Conservation (phyloP, 2,797 vertebrate species). For the Myripristis jacobus region DNA sequence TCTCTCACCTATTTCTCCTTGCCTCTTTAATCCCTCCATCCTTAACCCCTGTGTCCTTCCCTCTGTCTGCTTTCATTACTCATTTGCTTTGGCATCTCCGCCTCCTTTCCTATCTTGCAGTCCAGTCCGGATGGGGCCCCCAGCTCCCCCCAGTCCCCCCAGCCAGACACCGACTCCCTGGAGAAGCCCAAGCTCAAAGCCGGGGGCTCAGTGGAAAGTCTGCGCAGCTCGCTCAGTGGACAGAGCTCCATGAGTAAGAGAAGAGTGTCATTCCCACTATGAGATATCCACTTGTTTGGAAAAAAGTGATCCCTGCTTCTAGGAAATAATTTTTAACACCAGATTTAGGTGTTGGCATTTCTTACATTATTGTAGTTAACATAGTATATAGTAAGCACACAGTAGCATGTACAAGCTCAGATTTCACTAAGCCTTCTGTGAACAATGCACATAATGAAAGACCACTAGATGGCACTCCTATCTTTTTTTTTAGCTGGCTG, state of each 20-base stretch:
- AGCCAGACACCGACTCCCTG: constrained; percentile 87
- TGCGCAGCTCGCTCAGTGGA: constrained; percentile 95
- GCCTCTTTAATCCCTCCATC: not conserved
- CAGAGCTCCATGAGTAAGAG: constrained; percentile 98
- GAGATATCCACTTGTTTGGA: no score
- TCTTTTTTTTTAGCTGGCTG: not conserved
- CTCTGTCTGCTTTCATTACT: constrained; percentile 13
- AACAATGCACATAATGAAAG: not conserved
- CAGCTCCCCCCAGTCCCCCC: constrained; percentile 86
- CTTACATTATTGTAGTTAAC: not conserved
- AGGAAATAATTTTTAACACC: no score
- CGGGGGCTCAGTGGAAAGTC: constrained; percentile 96
- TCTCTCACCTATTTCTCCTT: not conserved
- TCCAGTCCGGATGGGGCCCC: constrained; percentile 89
- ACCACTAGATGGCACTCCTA: constrained; percentile 54
- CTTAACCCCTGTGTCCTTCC: constrained; percentile 17
- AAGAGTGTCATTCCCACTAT: not conserved
- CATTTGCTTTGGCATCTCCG: constrained; percentile 13
- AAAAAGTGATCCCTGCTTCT: not conserved
- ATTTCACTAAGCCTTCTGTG: not conserved
- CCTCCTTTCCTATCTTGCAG: constrained; percentile 69
- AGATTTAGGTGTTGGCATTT: not conserved
- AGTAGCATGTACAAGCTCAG: not conserved
- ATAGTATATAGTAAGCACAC: not conserved
- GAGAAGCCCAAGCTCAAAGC: constrained; percentile 98